phyloP scores from a whole-genome alignment of 2,113 vertebrate genomes.

The Entosphenus tridentatus region DNA sequence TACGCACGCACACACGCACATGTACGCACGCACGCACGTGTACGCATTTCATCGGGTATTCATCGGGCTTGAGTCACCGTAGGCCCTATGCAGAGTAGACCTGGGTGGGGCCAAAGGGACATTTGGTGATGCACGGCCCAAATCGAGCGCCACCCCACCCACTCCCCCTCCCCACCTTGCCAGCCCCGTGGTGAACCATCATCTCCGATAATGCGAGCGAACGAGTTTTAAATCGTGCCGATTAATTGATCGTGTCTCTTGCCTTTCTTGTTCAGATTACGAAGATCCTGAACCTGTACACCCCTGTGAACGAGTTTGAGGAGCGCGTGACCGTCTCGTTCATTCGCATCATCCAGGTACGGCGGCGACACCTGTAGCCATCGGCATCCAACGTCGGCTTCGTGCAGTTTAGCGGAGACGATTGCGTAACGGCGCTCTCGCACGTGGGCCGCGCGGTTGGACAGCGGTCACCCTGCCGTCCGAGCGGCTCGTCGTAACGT shows the following conservation, averaged over 20 bases:
- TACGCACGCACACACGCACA: conserved; percentile 12
- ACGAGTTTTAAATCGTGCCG: no score
- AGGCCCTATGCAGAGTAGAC: neutral
- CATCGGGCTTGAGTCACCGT: neutral
- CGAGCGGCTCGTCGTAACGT: neutral
- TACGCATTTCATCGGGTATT: neutral
- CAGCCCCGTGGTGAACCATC: neutral
- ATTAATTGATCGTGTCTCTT: conserved; percentile 3
- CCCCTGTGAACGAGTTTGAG: conserved; percentile 93
- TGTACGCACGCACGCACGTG: neutral
- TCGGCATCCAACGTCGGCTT: no score
- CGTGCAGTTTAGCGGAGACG: no score
- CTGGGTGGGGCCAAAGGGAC: neutral
- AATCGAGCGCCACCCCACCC: neutral
- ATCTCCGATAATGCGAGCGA: neutral
- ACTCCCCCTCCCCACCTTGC: neutral
- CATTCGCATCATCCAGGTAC: conserved; percentile 95
- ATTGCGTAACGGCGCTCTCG: no score
- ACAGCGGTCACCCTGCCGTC: neutral
- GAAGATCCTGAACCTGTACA: conserved; percentile 92
- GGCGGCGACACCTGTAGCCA: neutral
- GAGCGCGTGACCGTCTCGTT: conserved; percentile 77
- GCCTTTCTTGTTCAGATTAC: conserved; percentile 42
- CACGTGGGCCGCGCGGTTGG: neutral
- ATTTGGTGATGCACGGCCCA: neutral